A percentile compares a stretch with the other conserved stretches of the same genome.
Conservation (phyloP, 1,140 invertebrate genomes). For the Marisa cornuarietis region DNA sequence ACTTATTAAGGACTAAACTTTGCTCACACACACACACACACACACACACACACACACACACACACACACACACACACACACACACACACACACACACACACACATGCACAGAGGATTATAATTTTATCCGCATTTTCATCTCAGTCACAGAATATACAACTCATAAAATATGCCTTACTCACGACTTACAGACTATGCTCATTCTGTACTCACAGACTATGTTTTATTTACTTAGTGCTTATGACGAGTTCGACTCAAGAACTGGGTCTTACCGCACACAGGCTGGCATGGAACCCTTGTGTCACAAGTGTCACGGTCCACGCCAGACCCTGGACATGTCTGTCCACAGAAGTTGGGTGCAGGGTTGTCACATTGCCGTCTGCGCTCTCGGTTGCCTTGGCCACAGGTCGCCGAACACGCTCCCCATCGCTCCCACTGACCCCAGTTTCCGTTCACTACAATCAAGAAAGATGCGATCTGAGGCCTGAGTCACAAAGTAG, state of each 20-base stretch:
- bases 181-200: no score
- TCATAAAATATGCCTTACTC: no score
- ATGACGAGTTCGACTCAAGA: background rate
- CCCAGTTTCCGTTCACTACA: conserved; percentile 24
- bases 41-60: no score
- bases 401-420: background rate
- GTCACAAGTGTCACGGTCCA: background rate
- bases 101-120: no score
- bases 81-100: no score
- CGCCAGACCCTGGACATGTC: background rate
- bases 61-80: no score
- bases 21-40: no score
- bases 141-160: no score
- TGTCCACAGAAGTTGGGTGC: conserved; percentile 12
- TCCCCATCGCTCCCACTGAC: conserved; percentile 9
- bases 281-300: background rate
- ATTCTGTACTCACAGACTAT: background rate
- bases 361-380: conserved; percentile 15
- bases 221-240: background rate
- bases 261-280: background rate
- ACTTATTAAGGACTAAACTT: no score
- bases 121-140: no score
- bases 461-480: no score
- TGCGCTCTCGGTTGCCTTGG: background rate
- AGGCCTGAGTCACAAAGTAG: no score